A percentile compares a stretch with the other conserved stretches of the same genome.
phyloP scores from a whole-genome alignment of 2,113 vertebrate species.

The Vanacampus margaritifer region DNA sequence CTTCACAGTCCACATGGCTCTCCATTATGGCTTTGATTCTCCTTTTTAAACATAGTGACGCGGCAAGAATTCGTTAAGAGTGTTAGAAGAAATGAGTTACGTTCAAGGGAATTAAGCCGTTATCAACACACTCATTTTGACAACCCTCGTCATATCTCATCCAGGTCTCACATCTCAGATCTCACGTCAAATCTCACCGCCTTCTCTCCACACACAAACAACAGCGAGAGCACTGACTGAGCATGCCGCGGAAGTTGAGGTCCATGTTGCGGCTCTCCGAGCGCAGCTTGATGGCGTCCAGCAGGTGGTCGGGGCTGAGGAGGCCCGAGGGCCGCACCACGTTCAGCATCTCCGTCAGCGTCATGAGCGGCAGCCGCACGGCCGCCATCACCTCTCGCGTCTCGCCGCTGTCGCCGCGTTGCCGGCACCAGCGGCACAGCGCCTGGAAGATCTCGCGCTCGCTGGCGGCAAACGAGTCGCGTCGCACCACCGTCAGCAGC shows the following conservation, averaged over 20 bases:
- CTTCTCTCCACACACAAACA: too few relatives aligned
- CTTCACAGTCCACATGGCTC: too few relatives aligned
- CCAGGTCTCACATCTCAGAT: too few relatives aligned
- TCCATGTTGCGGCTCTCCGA: constrained; percentile 98
- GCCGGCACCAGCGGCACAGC: constrained; percentile 89
- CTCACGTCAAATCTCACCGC: too few relatives aligned
- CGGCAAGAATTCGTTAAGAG: too few relatives aligned
- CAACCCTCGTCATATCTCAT: too few relatives aligned
- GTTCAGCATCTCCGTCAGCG: constrained; percentile 91
- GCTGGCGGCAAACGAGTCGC: constrained; percentile 92
- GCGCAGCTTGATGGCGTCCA: constrained; percentile 96
- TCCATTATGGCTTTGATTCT: too few relatives aligned
- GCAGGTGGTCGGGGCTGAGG: constrained; percentile 89
- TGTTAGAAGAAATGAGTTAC: too few relatives aligned
- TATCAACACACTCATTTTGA: too few relatives aligned
- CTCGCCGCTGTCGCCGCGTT: constrained; percentile 80
- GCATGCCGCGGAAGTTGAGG: constrained; percentile 96
- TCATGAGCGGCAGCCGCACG: constrained; percentile 94
- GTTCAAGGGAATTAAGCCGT: too few relatives aligned
- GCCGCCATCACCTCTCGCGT: constrained; percentile 88
- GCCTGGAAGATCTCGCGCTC: constrained; percentile 97
- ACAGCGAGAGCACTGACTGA: constrained; percentile 75
- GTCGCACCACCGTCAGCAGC: constrained; percentile 83
- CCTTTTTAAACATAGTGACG: too few relatives aligned
- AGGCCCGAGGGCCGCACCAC: constrained; percentile 89